A percentile compares a stretch with the other conserved stretches of the same genome.
Evolutionary conservation across 2,113 vertebrate genomes (phyloP).

Genomic region (Pseudois nayaur): DNA sequence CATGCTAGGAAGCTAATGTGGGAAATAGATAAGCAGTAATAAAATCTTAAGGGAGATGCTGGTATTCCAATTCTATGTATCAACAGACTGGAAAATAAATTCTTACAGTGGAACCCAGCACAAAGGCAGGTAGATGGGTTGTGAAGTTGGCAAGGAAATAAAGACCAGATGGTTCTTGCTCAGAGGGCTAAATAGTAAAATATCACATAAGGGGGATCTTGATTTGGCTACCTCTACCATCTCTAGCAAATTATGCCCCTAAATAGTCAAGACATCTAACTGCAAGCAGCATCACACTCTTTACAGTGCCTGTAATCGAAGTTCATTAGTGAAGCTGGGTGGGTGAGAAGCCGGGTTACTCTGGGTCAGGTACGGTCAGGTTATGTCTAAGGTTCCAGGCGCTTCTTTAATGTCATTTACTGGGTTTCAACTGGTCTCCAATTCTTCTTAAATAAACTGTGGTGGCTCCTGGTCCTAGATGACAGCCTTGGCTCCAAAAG

Average conservation of each 20-base stretch:
- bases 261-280: background rate
- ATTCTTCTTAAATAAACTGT: background rate
- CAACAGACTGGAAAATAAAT: background rate
- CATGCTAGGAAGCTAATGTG: background rate
- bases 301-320: background rate
- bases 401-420: background rate
- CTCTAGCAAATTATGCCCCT: background rate
- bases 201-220: background rate
- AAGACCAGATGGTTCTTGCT: constrained; percentile 8
- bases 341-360: background rate
- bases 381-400: background rate
- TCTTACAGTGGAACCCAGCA: background rate
- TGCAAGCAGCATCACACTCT: background rate
- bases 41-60: background rate
- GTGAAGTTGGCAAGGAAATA: background rate
- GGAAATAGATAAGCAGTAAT: background rate
- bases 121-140: background rate
- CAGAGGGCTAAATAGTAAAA: background rate
- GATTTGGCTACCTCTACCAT: background rate
- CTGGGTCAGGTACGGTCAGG: background rate
- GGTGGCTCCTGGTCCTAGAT: background rate
- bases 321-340: background rate
- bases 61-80: background rate
- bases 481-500: background rate
- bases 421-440: background rate